Evolutionary conservation across 1,140 invertebrate species (phyloP).

Genomic region (Eueides isabella): DNA sequence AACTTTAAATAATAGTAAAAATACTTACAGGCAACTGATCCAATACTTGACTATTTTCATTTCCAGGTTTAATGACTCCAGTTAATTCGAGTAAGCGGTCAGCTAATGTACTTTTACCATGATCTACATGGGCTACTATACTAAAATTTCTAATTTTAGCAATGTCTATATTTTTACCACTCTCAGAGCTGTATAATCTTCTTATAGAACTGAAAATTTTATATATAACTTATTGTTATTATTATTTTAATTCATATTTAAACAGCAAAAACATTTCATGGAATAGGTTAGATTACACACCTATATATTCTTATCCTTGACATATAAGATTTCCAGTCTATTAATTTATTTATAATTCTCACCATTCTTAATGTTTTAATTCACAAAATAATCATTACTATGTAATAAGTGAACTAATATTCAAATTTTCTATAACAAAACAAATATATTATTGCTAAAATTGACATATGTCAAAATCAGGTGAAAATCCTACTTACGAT

Average conservation of each 20-base stretch:
- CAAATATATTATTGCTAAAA: neutral
- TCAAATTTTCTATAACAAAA: neutral
- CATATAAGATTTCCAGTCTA: slow-evolving; percentile 19
- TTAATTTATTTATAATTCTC: slow-evolving; percentile 35
- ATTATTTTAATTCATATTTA: neutral
- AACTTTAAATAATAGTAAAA: slow-evolving; percentile 3
- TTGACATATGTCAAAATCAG: slow-evolving; percentile 36
- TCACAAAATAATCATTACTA: slow-evolving; percentile 1
- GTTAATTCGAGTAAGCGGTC: slow-evolving; percentile 96
- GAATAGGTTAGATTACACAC: slow-evolving; percentile 18
- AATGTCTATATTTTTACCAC: slow-evolving; percentile 44
- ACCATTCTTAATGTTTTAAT: slow-evolving; percentile 33
- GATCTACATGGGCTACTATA: slow-evolving; percentile 98
- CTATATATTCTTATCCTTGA: slow-evolving; percentile 23
- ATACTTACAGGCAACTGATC: slow-evolving; percentile 87
- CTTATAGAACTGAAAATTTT: slow-evolving; percentile 32
- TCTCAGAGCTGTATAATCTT: slow-evolving; percentile 51
- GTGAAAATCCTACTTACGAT: slow-evolving; percentile 11
- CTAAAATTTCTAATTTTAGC: slow-evolving; percentile 95
- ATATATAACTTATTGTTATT: neutral
- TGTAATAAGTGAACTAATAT: neutral
- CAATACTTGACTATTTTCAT: slow-evolving; percentile 90
- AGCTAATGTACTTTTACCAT: slow-evolving; percentile 98
- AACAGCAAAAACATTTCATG: neutral
- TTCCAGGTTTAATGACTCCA: slow-evolving; percentile 89